Base-by-base conservation (phyloP, 2,888 invertebrate species). In the Margaritifera margaritifera region DNA sequence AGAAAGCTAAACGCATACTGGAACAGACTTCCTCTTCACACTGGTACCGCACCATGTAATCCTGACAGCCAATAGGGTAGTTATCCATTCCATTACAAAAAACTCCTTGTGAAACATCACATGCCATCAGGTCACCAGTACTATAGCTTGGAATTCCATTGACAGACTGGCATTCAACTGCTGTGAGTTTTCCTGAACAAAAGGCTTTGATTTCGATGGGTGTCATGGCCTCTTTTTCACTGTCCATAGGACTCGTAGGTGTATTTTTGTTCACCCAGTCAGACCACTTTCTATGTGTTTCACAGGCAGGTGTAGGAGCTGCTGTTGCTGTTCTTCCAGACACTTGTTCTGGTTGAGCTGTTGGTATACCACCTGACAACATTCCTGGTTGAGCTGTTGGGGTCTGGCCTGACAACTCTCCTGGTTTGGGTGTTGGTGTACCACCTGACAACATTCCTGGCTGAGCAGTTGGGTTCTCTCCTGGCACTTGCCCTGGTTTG, bases 41-140 rank as follows among this genome's bases (percentile, higher is more conserved):
- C 55, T 72, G 80, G 77, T 86, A 87, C 77, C 86, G 75, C 58
- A 88, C 82, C 80, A 84, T 84, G 74, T 83, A 89, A 74, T 89
- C 87, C 42, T 78, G 74, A 74, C 88, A 89, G 4, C 74, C 66
- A 15, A 80, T 62, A n/a, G 81, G 79, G 59, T 72, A 68, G 72
- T 82, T 85, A 19, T 82, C 81, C 3, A 52, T 31, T 60, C 82
- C 83, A 61, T 71, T 69, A 86, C 96, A 96, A 4, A 93, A 89
- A 0, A 96, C 91, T 0, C 96, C 96, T n/a, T 92, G 91, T 79
- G 94, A 93, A 71, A 96, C 86, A 59, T 85, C 81, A 71, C 89
- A 89, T 2, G 78, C 80, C 8, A 77, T 76, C 1, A 78, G 80
- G 56, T 85, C 80, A 15, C 84, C 80, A 24, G 68, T 57, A 31